A percentile compares a stretch with the other conserved stretches of the same genome.
Evolutionary conservation across 2,888 invertebrate species (phyloP).

Genomic region (Chrysodeixis includens): DNA sequence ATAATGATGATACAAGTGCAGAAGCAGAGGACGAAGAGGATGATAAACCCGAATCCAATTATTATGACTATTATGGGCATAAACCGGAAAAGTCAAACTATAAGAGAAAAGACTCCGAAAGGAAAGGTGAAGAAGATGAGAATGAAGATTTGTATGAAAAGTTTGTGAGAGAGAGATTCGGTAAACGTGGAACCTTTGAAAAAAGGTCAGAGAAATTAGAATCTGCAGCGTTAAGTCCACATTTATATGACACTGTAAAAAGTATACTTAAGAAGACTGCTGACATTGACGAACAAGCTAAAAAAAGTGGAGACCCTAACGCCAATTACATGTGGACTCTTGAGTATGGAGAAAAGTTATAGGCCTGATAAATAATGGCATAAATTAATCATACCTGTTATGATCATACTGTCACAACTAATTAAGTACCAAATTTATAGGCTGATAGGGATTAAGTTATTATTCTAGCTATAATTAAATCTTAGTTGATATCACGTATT

Average conservation of each 20-base stretch:
- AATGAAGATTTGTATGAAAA: constrained; percentile 83
- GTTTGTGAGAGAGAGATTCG: constrained; percentile 84
- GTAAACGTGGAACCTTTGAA: constrained; percentile 76
- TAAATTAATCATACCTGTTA: background rate
- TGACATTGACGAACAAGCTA: constrained; percentile 77
- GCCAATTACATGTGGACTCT: constrained; percentile 88
- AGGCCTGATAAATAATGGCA: constrained; percentile 28
- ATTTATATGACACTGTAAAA: constrained; percentile 74
- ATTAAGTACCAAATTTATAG: constrained; percentile 30
- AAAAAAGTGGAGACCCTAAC: constrained; percentile 80
- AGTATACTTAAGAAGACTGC: constrained; percentile 81
- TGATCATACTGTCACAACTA: background rate
- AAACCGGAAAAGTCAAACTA: constrained; percentile 64
- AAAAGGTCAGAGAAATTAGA: constrained; percentile 76
- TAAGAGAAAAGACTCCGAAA: constrained; percentile 63
- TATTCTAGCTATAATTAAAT: constrained; percentile 12
- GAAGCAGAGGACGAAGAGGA: constrained; percentile 44
- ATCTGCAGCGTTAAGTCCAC: constrained; percentile 67
- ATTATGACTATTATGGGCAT: constrained; percentile 54
- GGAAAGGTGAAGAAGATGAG: constrained; percentile 66
- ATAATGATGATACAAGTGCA: background rate
- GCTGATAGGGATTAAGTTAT: constrained; percentile 46
- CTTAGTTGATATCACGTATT: background rate
- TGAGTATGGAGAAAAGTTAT: constrained; percentile 85
- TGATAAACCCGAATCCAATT: constrained; percentile 55